Evolutionary conservation across 1,140 invertebrate species (phyloP).

Genomic region (Ceratina australensis): DNA sequence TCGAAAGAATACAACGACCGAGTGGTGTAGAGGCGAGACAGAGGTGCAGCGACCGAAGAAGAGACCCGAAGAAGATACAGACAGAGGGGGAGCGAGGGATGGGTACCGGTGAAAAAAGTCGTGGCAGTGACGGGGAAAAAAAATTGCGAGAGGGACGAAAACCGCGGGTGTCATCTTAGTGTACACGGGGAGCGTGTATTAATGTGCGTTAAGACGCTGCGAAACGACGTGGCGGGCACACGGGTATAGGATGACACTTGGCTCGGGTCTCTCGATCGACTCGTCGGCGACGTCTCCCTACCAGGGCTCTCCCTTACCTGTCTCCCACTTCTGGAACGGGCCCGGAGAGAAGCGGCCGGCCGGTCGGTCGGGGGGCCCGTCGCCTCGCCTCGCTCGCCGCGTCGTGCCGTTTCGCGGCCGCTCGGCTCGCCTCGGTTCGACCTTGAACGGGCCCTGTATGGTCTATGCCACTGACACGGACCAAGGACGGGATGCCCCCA

Average conservation of each 20-base stretch:
- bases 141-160: slow-evolving; percentile 51
- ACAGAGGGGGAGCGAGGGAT: neutral
- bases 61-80: neutral
- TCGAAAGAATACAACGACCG: slow-evolving; percentile 33
- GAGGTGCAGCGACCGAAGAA: neutral
- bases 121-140: slow-evolving; percentile 3
- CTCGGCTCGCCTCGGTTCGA: slow-evolving; percentile 72
- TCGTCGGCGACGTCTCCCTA: slow-evolving; percentile 35
- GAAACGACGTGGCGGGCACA: slow-evolving; percentile 69
- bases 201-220: slow-evolving; percentile 68
- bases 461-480: slow-evolving; percentile 80
- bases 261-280: slow-evolving; percentile 55
- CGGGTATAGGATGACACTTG: slow-evolving; percentile 77
- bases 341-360: slow-evolving; percentile 25
- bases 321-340: neutral
- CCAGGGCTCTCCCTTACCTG: neutral
- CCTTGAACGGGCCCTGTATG: slow-evolving; percentile 79
- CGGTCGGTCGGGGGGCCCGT: slow-evolving; percentile 19
- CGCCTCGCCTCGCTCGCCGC: neutral
- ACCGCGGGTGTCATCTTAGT: slow-evolving; percentile 56
- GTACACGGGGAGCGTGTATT: slow-evolving; percentile 66
- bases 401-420: slow-evolving; percentile 45
- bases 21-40: neutral
- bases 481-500: slow-evolving; percentile 76
- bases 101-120: neutral